These are phyloP conservation scores for Saccostrea cuccullata DNA, from an alignment of 1,140 invertebrate species.

Conservation along the genomic window DNA sequence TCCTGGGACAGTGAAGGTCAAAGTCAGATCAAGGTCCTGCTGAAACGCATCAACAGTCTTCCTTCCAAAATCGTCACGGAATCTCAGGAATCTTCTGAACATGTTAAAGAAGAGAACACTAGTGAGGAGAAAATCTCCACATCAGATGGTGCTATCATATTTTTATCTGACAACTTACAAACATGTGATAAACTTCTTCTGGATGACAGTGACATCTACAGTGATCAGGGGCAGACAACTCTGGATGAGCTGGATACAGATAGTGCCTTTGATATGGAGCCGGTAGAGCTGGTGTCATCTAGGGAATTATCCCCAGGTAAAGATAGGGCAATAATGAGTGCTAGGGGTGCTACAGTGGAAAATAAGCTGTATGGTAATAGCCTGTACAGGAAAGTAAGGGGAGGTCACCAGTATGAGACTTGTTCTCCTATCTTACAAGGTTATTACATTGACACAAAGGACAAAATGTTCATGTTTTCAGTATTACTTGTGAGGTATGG, in stretches of 20 bases:
- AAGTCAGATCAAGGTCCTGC: constrained; percentile 5
- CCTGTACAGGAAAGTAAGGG: neutral
- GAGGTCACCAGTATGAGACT: neutral
- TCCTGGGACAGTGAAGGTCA: constrained; percentile 51
- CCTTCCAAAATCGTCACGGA: neutral
- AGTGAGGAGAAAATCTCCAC: neutral
- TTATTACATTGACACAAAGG: neutral
- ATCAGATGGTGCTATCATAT: constrained; percentile 26
- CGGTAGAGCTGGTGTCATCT: constrained; percentile 4
- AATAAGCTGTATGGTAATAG: neutral
- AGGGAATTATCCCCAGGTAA: constrained; percentile 30
- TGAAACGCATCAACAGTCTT: constrained; percentile 29
- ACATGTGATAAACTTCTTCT: constrained; percentile 16
- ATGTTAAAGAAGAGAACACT: neutral
- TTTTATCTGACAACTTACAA: constrained; percentile 13
- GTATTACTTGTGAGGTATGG: constrained; percentile 4
- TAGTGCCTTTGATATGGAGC: constrained; percentile 31
- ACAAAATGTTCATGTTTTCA: neutral
- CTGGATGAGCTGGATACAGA: constrained; percentile 31
- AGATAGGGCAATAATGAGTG: neutral
- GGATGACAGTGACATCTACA: constrained; percentile 4
- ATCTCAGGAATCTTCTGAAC: constrained; percentile 1
- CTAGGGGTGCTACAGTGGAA: neutral
- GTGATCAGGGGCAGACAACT: constrained; percentile 29
- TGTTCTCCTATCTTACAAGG: neutral